Evolutionary conservation across 2,888 invertebrate species (phyloP).

Genomic region (Opisthograptis luteolata): DNA sequence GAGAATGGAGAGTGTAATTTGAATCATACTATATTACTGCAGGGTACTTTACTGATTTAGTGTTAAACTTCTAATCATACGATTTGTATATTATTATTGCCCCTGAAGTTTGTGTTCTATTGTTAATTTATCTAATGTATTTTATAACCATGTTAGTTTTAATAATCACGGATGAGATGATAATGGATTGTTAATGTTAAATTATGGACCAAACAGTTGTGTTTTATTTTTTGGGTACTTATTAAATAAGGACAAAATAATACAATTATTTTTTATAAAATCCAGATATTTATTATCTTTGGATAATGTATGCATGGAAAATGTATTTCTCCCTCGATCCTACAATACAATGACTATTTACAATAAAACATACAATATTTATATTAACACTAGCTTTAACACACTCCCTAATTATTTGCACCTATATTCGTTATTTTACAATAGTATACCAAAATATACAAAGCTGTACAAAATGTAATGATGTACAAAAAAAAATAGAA

Average conservation of each 20-base stretch:
- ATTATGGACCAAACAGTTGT: conserved; percentile 12
- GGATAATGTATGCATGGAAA: conserved; percentile 57
- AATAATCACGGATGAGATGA: conserved; percentile 1
- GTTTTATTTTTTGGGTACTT: background rate
- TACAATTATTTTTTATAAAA: conserved; percentile 43
- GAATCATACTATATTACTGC: too few relatives aligned
- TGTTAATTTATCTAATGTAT: background rate
- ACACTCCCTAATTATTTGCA: conserved; percentile 39
- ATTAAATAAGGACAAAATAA: background rate
- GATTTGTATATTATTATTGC: background rate
- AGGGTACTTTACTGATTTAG: too few relatives aligned
- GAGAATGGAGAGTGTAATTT: too few relatives aligned
- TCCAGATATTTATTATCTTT: conserved; percentile 60
- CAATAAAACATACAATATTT: conserved; percentile 41
- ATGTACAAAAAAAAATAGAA: too few relatives aligned
- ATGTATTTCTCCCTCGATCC: conserved; percentile 43
- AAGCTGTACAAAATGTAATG: too few relatives aligned
- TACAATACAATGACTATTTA: conserved; percentile 50
- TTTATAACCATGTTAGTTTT: conserved; percentile 1
- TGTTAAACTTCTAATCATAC: too few relatives aligned
- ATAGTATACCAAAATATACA: conserved; percentile 38
- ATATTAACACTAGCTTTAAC: conserved; percentile 50
- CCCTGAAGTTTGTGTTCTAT: conserved; percentile 1
- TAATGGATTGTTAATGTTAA: conserved; percentile 12
- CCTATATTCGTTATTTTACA: conserved; percentile 37